Evolutionary conservation across 2,888 invertebrate genomes (phyloP), one percentile per base, ranked within the genome.

Genomic region (Gymnosoma rotundatum): DNA sequence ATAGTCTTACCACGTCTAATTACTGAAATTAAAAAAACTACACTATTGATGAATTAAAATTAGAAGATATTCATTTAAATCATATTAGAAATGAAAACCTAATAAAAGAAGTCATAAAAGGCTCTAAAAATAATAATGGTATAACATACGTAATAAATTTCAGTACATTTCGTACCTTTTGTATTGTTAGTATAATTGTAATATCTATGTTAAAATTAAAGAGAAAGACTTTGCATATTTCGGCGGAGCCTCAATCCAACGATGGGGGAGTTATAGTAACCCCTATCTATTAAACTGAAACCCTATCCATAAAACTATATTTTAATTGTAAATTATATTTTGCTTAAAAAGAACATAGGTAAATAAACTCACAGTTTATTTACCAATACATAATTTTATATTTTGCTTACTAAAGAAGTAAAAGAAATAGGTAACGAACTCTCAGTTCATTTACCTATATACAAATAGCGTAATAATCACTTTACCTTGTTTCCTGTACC

Each of bases 1-100:
- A 58, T 79, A 38, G 75, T 85, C 6, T 63, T 79, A 58, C 81
- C 81, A 50, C 75, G 72, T 58, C 60, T 63, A 45, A 79, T 79
- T 54, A 85, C 75, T 9, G 73, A 79, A 70, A 67, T 83, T 36
- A 75, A 66, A 70, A 82, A 70, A 82, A 76, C 36, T 60, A 32
- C 48, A 83, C 60, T 45, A 60, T 56, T 61, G 20, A 52, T 50
- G 60, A 76, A 42, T 21, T 78, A 10, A 78, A 72, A 66, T 50
- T 83, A 72, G 66, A 82, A 66, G 48, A 64, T 32, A 64, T 64
- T 50, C 32, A 50, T 50, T 50, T 54, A 75, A 38, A 38, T 75
- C 38, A 63, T 64, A 50, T 50, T 54, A 64, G 20, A 42, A 42
- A 61, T 21, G 61, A 61, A 52, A 52, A 52, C 18, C n/a, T 20